Conservation (phyloP, 2,113 vertebrate genomes). For the Prunella himalayana region DNA sequence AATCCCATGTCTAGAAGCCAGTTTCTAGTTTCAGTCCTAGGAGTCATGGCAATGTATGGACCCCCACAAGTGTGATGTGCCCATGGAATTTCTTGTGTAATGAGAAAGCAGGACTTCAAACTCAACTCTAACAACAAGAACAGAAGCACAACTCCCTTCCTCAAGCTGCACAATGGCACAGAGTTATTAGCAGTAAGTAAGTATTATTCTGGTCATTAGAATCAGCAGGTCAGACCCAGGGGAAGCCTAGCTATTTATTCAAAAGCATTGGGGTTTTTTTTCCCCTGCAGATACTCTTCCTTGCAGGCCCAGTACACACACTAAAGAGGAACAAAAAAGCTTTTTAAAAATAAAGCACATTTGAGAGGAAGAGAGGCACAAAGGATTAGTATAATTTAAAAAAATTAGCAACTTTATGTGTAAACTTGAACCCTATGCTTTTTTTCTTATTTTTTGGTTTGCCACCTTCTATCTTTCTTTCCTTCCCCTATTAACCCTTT, state of each 20-base stretch:
- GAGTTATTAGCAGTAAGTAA: background rate
- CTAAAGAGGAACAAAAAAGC: background rate
- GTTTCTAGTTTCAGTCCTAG: background rate
- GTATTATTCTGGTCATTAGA: constrained; percentile 4
- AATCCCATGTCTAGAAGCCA: background rate
- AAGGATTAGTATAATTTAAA: background rate
- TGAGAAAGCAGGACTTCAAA: background rate
- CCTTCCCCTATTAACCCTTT: background rate
- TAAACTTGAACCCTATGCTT: background rate
- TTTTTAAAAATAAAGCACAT: background rate
- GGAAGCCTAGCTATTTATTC: background rate
- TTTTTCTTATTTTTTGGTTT: background rate
- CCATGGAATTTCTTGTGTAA: background rate
- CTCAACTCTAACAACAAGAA: background rate
- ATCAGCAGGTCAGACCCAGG: background rate
- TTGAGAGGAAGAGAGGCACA: background rate
- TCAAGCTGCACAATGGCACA: background rate
- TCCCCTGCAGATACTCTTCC: background rate
- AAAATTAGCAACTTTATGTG: background rate
- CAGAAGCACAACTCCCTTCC: background rate
- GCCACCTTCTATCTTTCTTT: background rate
- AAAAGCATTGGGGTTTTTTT: background rate
- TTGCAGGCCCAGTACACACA: background rate
- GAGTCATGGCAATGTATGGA: background rate
- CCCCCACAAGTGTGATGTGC: too few species aligned